Evolutionary conservation across 2,797 vertebrate genomes (phyloP), one percentile per base, ranked within the genome.

Genomic region (Typhlichthys subterraneus): DNA sequence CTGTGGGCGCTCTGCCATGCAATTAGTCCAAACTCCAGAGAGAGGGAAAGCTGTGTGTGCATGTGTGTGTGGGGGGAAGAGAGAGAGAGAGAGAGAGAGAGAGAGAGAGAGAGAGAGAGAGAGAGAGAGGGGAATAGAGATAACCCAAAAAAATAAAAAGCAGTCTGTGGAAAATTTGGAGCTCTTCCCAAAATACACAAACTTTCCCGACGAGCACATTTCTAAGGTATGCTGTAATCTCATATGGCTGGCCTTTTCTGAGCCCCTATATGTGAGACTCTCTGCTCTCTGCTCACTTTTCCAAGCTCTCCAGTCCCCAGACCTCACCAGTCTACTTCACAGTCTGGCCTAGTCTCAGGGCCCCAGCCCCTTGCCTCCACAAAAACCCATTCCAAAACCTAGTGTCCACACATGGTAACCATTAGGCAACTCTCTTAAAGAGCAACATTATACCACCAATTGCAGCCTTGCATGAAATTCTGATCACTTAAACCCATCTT

Each of bases 401-500:
- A 87, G 83, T 81, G 79, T 91, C 87, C 89, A 92, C 93, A 85
- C 85, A 88, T 91, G 89, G 72, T 86, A 91, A 81, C 83, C 73
- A 91, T 92, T 90, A 90, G 84, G 80, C 81, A 90, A 84, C 85
- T 87, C 86, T 89, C 85, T 85, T 87, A 85, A 83, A 85, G 77
- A 60, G 91, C 86, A 84, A 87, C 90, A 82, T 90, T 92, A 91
- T 86, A 91, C 89, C 85, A 82, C 82, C 72, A 67, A 90, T 84
- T 71, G 80, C 89, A 86, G 84, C 84, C 88, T 84, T 80, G 70
- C 73, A 78, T 87, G 88, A 89, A 91, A 92, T 91, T 91, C 87
- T 90, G 90, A 93, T 92, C 92, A 88, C 85, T 86, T 90, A 90
- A 92, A 88, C 87, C 86, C 85, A 83, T 90, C 89, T 93, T 91